Evolutionary conservation across 2,888 invertebrate species (phyloP), one percentile per base, ranked within the genome.

Genomic region (Dioctria linearis): DNA sequence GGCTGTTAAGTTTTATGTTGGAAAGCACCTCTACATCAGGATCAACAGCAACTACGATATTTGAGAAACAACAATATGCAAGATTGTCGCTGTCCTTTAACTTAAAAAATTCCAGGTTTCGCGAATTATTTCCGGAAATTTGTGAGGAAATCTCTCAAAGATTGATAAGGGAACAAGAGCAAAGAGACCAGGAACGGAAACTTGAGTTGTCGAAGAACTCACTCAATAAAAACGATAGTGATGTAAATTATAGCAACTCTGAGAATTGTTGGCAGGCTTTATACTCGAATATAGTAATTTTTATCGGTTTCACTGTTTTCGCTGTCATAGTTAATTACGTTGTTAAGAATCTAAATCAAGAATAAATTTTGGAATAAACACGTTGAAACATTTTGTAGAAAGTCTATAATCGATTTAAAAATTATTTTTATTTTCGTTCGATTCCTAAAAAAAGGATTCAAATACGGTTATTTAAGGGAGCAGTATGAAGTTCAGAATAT

Each of bases 21-120:
- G 98, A 98, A 88, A 96, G 94, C 85, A 95, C 95, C 85, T 97
- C 97, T 2, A 98, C 98, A 0, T 90, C 97, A 84, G 98, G 98
- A 11, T 97, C 97, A 83, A 94, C 97, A 83, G 96, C 95, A 87
- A 95, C 96, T 5, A 93, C 95, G 2, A 95, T 96, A 84, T 94
- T 92, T 86, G 96, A 96, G 85, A 95, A 95, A 85, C 91, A 93
- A 83, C 92, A 93, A 85, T 89, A 94, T 84, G 96, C 96, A 59
- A 91, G 91, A 25, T 93, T 94, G 84, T 98, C 98, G 82, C 90
- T 96, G 84, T 94, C 95, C 86, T 96, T 93, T 86, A 98, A 98
- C 89, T 90, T 98, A 71, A 94, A 93, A 86, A 94, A 97, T 88
- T 94, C 94, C 87, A 92, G 93, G 87, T 98, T 98, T 88, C 94